These are phyloP conservation scores for Scaeva pyrastri DNA, from an alignment of 2,888 invertebrate species.

Conservation along the genomic window DNA sequence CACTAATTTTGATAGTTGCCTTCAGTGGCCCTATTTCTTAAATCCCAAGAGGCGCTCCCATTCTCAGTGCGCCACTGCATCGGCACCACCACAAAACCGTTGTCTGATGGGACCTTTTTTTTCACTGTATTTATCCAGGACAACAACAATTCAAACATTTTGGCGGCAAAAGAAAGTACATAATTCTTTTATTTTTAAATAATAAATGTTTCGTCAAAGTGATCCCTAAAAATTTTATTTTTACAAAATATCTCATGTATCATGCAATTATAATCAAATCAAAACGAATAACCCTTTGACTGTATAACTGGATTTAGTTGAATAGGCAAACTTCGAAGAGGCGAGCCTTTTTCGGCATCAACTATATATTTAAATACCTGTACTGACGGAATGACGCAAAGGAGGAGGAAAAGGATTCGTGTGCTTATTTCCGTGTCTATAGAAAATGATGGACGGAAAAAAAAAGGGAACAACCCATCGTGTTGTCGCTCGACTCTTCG, in stretches of 20 bases:
- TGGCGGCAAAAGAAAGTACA: constrained; percentile 30
- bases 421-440: constrained; percentile 56
- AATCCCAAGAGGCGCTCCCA: no score
- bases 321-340: constrained; percentile 22
- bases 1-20: no score
- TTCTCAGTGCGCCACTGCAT: no score
- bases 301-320: constrained; percentile 57
- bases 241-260: constrained; percentile 28
- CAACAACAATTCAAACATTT: constrained; percentile 44
- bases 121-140: no score
- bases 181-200: constrained; percentile 24
- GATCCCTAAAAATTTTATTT: constrained; percentile 5
- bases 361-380: background rate
- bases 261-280: constrained; percentile 71
- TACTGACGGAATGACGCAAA: background rate
- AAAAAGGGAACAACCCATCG: constrained; percentile 40
- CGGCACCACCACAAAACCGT: no score
- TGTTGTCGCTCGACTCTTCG: background rate
- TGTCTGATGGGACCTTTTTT: no score
- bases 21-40: no score
- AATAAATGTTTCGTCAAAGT: constrained; percentile 24
- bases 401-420: constrained; percentile 16
- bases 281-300: constrained; percentile 24
- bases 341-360: constrained; percentile 41
- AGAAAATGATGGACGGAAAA: constrained; percentile 10